Base-by-base conservation (phyloP, 2,888 invertebrate genomes). In the Mechanitis messenoides region DNA sequence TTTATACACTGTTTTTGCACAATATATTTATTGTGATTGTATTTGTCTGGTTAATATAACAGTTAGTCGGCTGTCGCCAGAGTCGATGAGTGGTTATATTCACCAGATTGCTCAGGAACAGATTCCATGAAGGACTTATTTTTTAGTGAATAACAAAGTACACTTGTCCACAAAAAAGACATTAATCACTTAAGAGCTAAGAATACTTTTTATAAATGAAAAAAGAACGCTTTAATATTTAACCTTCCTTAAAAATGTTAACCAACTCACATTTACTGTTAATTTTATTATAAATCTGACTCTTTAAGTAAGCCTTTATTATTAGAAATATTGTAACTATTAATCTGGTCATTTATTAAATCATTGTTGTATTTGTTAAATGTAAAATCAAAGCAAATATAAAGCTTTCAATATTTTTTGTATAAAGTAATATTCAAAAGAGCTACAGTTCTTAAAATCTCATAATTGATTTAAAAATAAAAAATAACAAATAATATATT, bases 311-410 rank as follows among this genome's bases (percentile, higher is more conserved):
- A 85, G 85, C 81, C 82, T 80, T 85, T 84, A 84, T 85, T 84
- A 84, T 86, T 84, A 88, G 85, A 84, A 78, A 68, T 72, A 74
- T 80, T 82, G 77, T 85, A 82, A 83, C 82, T 85, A 89, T 87
- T 90, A 90, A 90, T 90, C 90, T 90, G 90, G 90, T 90, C 89
- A 90, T 89, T 89, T 86, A 88, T 88, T 87, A 89, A 87, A 89
- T 84, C 87, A 86, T 87, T 88, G 85, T 88, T 90, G 83, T 87
- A 87, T 84, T 87, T 87, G 86, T 86, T 87, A 71, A 79, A 83
- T 83, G 74, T 84, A 80, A 85, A 85, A 85, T 85, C 81, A 72
- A 84, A 82, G 80, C 81, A 86, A 85, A 83, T 83, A 75, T 82
- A 87, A 86, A 80, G 85, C 86, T 88, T 88, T 77, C 79, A 83